A percentile compares a stretch with the other conserved stretches of the same genome.
Conservation (phyloP, 2,888 invertebrate genomes). For the Syrphus vitripennis region DNA sequence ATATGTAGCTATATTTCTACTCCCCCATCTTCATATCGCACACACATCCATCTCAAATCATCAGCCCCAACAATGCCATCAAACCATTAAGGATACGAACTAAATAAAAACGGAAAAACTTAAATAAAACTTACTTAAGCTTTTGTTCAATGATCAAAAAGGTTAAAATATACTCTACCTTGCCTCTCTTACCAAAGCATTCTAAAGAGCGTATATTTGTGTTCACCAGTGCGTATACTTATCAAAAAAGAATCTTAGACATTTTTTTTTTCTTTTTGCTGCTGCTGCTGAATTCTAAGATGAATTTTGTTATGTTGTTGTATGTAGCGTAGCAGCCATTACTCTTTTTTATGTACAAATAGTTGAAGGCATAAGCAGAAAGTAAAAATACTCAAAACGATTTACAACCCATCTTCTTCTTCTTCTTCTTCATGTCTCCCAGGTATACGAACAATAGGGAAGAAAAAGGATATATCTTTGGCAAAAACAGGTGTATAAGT, state of each 20-base stretch:
- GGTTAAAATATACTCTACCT: background rate
- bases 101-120: background rate
- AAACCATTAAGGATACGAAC: background rate
- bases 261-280: background rate
- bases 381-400: constrained; percentile 20
- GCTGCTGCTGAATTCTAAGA: background rate
- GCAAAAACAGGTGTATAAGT: constrained; percentile 48
- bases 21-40: background rate
- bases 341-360: constrained; percentile 4
- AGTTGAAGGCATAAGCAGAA: background rate
- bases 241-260: constrained; percentile 1
- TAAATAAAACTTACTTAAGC: constrained; percentile 1
- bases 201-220: constrained; percentile 20
- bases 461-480: constrained; percentile 31
- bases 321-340: background rate
- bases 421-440: constrained; percentile 39
- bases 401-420: constrained; percentile 61
- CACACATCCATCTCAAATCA: background rate
- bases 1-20: background rate
- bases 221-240: constrained; percentile 28
- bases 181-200: background rate
- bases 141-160: constrained; percentile 23
- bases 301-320: background rate
- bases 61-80: background rate
- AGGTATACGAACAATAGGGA: background rate